Percentiles rank a stretch among this genome's conserved stretches.
phyloP scores from a whole-genome alignment of 2,888 invertebrate genomes.

The Lasioglossum calceatum region DNA sequence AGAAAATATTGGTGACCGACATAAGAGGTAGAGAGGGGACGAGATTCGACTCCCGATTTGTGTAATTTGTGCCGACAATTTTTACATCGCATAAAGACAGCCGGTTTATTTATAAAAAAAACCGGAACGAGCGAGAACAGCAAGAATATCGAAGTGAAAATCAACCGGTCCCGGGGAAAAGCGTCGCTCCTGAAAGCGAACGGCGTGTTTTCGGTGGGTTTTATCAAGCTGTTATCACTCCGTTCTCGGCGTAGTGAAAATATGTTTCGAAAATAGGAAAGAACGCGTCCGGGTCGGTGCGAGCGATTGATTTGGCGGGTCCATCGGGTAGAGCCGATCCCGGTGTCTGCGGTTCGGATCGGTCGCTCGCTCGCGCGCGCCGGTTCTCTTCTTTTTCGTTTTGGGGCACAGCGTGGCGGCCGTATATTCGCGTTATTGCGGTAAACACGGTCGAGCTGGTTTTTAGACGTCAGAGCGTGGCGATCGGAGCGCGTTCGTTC shows the following conservation, averaged over 20 bases:
- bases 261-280: slow-evolving; percentile 19
- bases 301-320: slow-evolving; percentile 7
- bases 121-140: neutral
- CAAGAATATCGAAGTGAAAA: neutral
- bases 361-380: neutral
- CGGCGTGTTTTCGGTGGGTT: neutral
- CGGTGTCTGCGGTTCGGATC: neutral
- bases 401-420: slow-evolving; percentile 10
- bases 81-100: neutral
- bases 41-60: neutral
- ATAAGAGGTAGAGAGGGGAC: too few relatives aligned
- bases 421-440: slow-evolving; percentile 50
- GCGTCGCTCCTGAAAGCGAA: neutral
- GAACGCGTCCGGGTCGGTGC: slow-evolving; percentile 20
- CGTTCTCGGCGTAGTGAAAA: slow-evolving; percentile 3
- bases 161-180: neutral
- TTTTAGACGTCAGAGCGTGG: slow-evolving; percentile 68
- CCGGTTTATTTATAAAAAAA: neutral
- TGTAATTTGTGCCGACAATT: neutral
- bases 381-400: slow-evolving; percentile 7
- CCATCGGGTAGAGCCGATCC: neutral
- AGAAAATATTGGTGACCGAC: neutral
- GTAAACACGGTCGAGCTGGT: slow-evolving; percentile 65
- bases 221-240: slow-evolving; percentile 1
- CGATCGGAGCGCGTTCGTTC: slow-evolving; percentile 63